A percentile compares a stretch with the other conserved stretches of the same genome.
These are phyloP conservation scores for Apodemus agrarius DNA, from an alignment of 2,797 vertebrate species.

Conservation along the genomic window DNA sequence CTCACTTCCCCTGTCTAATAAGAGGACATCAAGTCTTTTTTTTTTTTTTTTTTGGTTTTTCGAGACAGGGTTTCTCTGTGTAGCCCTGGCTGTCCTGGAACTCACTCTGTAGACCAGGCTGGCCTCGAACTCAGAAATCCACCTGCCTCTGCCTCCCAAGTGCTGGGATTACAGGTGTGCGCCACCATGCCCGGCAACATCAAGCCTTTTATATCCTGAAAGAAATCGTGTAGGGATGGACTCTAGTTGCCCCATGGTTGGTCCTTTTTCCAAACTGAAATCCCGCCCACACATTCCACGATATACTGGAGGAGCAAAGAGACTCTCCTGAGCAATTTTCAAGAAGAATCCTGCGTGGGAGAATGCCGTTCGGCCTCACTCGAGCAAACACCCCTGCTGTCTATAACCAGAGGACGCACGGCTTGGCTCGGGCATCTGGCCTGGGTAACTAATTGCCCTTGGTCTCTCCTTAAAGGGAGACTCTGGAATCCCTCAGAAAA, in stretches of 20 bases:
- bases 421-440: constrained; percentile 47
- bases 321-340: constrained; percentile 24
- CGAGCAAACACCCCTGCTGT: constrained; percentile 18
- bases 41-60: too few species aligned
- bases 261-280: neutral
- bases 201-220: neutral
- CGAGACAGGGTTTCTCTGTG: too few species aligned
- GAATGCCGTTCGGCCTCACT: neutral
- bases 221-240: neutral
- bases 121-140: too few species aligned
- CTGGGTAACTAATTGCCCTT: neutral
- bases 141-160: too few species aligned
- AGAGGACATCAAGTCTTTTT: neutral
- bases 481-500: constrained; percentile 72
- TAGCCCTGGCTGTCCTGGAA: too few species aligned
- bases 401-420: neutral
- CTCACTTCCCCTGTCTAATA: neutral
- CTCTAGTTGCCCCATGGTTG: neutral
- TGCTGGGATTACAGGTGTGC: too few species aligned
- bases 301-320: neutral
- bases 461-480: neutral
- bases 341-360: constrained; percentile 60
- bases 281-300: neutral
- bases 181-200: too few species aligned
- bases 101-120: too few species aligned